Evolutionary conservation across 2,113 vertebrate species (phyloP), one percentile per base, ranked within the genome.

Genomic region (Sapajus apella): DNA sequence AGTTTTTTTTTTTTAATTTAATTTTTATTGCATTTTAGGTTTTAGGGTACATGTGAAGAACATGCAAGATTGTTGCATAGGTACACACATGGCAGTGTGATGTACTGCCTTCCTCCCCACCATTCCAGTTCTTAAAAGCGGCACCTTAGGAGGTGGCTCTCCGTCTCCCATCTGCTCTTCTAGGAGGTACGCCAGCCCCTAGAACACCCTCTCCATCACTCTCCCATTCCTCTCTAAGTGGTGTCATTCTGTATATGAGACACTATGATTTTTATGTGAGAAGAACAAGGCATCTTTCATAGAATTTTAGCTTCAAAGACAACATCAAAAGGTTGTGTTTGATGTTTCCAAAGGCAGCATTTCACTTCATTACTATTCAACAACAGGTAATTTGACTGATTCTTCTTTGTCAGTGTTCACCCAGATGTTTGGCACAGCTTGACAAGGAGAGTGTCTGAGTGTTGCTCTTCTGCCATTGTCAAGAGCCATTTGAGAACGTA

Each of bases 331-430:
- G 20, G 2, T 47, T 45, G 45, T 37, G 61, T 91, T 68, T 77
- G 90, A 97, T 90, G 70, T 93, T 92, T 83, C 76, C 73, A n/a
- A 93, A 95, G 68, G 92, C 37, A 40, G 56, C 37, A 13, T 75
- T 75, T 90, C 80, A 18, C 37, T 88, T 95, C 35, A 81, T 66
- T 80, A 73, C 70, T 80, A 12, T 58, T 95, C 61, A 94, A 27
- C 27, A 37, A 75, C 12, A 72, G 64, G 52, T 86, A 70, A 91
- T 89, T 87, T 75, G 47, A 94, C 68, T 7, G 75, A 70, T 75
- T 83, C 43, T 56, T 6, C 10, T 92, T 75, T 87, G 84, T 32
- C 35, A 55, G 55, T 58, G 68, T 91, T 82, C 12, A 56, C 35
- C 40, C 81, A 85, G 70, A 66, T 92, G 88, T 91, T 96, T 97